Evolutionary conservation across 2,113 vertebrate species (phyloP), one percentile per base, ranked within the genome.

Genomic region (Sclerurus mexicanus): DNA sequence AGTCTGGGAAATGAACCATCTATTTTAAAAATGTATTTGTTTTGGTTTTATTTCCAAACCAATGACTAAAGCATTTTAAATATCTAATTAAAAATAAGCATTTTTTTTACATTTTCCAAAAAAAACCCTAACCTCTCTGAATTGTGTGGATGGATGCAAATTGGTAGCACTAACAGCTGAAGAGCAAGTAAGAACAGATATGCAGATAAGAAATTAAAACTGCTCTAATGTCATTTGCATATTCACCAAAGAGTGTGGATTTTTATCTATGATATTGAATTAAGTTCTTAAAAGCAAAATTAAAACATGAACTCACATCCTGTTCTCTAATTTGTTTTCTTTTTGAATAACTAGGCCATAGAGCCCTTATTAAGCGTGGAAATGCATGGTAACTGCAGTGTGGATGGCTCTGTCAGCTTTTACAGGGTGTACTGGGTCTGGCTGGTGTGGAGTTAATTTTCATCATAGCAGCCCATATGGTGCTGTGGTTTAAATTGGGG

Each of bases 1-100:
- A 66, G 76, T 77, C 87, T 96, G 80, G 63, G 63, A 94, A 96
- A 90, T 68, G 53, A 93, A 88, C 53, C 31, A 44, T 82, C 58
- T 83, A 79, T 83, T 90, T 85, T 2, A 30, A 85, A 79, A 94
- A 89, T 68, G 7, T 71, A 11, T 75, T 92, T 94, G 71, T 82
- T 91, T 95, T 91, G 72, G 58, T 92, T 83, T 4, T 76, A 42
- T 79, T 93, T 92, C 46, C 25, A 28, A 52, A 52, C 25, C 14
- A 15, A 87, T 73, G 49, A 87, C 42, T 75, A 85, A 83, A 97
- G 68, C 28, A 56, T 76, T 88, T 83, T 44, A 76, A 94, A 73
- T 44, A 66, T 8, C 25, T 62, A 75, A 95, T 79, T 40, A 93
- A 79, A 10, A 91, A 64, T 56, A 68, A 60, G 9, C 7, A 15